Base-by-base conservation (phyloP, 2,888 invertebrate genomes). In the Sinodicranocentrus sp. region DNA sequence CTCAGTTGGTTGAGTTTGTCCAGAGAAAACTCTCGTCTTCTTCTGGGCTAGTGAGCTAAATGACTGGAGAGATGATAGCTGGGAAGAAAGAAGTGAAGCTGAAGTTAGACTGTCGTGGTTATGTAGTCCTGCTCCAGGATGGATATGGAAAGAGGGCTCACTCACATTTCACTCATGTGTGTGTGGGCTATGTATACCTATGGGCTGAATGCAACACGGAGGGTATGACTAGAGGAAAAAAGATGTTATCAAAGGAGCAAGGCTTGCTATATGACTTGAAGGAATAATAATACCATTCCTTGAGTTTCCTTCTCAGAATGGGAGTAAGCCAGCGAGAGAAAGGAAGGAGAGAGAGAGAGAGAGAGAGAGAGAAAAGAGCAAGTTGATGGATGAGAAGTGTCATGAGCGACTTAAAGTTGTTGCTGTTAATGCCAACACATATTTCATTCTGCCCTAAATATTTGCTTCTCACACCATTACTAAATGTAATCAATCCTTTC, bases 341-440 rank as follows among this genome's bases (percentile, higher is more conserved):
- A n/a, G n/a, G n/a, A n/a, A n/a, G n/a, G 33, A 33, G 33, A 33
- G 33, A 10, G 10, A 33, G 10, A 33, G 33, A 33, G n/a, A 59
- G 61, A 71, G 57, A 33, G 25, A 54, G 57, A 71, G 68, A 73
- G 80, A 80, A 80, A 82, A 73, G 82, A 65, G 68, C 79, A 48
- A 79, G 72, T 82, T 86, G 86, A 86, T 86, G 86, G 86, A 86
- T 86, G 86, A 84, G 84, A 78, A 75, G 84, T 86, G 84, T 84
- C 84, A 84, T 84, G 86, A 82, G 85, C 86, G 86, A 84, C 86
- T 84, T 86, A 86, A 86, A 84, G 84, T 86, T 86, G 86, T 86
- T 86, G 86, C 86, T 86, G 78, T 86, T 86, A 86, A 86, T 86
- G 86, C 86, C 86, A 86, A 79, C 82, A 84, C 86, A 86, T 86